A percentile compares a stretch with the other conserved stretches of the same genome.
These are phyloP conservation scores for Willisornis vidua DNA, from an alignment of 2,113 vertebrate genomes.

Conservation along the genomic window DNA sequence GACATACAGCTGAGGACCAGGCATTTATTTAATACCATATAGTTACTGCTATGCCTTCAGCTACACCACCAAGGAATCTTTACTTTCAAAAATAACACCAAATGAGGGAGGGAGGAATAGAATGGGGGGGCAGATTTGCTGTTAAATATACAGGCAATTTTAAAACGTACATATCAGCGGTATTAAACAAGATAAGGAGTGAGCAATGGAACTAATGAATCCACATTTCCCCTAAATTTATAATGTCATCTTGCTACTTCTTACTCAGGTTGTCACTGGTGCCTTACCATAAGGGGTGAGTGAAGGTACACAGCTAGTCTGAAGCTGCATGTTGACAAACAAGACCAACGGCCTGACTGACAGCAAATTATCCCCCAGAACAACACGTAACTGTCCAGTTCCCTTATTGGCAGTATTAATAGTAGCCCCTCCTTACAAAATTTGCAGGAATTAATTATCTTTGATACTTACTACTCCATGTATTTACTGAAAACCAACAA, in stretches of 20 bases:
- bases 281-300: background rate
- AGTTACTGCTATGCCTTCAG: background rate
- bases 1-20: background rate
- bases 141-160: background rate
- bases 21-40: background rate
- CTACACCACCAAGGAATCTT: background rate
- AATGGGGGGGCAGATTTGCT: background rate
- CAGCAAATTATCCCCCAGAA: background rate
- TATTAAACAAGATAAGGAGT: background rate
- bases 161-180: accelerated
- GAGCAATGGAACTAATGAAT: background rate
- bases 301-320: accelerated
- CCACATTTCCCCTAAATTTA: background rate
- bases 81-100: background rate
- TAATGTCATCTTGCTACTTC: background rate
- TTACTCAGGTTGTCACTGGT: background rate
- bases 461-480: background rate
- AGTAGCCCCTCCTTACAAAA: background rate
- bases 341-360: background rate
- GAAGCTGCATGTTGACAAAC: background rate
- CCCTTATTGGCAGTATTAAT: background rate
- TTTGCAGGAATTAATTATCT: background rate
- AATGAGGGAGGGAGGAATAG: accelerated
- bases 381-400: accelerated
- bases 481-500: background rate